Evolutionary conservation across 2,797 vertebrate species (phyloP).

Genomic region (Saxicola maurus): DNA sequence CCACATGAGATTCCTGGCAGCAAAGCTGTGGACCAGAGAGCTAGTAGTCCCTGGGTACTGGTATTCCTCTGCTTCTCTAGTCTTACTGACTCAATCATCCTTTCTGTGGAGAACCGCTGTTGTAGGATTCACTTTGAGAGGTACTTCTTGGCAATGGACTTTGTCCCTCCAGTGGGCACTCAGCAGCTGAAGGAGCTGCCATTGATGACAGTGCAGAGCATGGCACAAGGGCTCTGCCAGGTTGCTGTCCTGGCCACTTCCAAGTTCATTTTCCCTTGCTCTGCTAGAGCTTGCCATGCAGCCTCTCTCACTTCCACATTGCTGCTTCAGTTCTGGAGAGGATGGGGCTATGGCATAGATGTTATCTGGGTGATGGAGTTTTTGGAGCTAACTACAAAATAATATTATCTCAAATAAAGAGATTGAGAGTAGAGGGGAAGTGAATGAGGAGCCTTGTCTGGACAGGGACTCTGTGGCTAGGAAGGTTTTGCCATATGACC

Average conservation of each 20-base stretch:
- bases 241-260: neutral
- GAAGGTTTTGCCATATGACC: constrained; percentile 16
- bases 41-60: neutral
- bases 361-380: neutral
- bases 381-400: neutral
- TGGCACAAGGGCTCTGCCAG: neutral
- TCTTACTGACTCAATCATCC: neutral
- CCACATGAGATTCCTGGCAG: neutral
- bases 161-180: neutral
- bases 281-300: neutral
- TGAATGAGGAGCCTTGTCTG: neutral
- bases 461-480: constrained; percentile 5
- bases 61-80: neutral
- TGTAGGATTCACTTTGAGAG: neutral
- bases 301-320: neutral
- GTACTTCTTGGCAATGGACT: neutral
- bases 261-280: neutral
- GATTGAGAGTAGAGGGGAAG: neutral
- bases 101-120: neutral
- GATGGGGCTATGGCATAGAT: neutral
- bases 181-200: neutral
- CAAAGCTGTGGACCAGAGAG: neutral
- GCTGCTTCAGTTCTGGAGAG: neutral
- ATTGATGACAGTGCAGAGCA: neutral
- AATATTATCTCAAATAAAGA: neutral